Percentiles rank a stretch among this genome's conserved stretches.
Evolutionary conservation across 2,113 vertebrate genomes (phyloP).

Genomic region (Origma solitaria): DNA sequence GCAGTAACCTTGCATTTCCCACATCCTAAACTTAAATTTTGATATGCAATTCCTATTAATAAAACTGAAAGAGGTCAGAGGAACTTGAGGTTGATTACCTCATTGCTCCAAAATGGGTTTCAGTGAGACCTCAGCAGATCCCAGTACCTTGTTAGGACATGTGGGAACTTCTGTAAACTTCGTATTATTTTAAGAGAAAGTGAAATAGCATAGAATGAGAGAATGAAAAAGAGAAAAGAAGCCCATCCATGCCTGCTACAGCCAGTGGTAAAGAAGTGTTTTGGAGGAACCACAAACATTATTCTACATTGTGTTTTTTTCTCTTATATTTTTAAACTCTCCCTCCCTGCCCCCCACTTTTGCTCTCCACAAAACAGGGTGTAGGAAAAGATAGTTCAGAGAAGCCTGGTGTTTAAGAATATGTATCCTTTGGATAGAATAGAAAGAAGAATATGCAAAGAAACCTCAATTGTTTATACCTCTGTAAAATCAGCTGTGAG

Average conservation of each 20-base stretch:
- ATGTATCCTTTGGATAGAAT: neutral
- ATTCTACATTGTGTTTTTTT: neutral
- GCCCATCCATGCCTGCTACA: neutral
- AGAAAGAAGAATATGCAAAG: neutral
- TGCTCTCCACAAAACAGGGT: neutral
- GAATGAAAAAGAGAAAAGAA: neutral
- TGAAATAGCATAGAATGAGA: neutral
- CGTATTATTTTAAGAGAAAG: neutral
- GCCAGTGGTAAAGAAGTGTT: neutral
- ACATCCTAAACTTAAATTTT: neutral
- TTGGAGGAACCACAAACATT: neutral
- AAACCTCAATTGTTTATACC: neutral
- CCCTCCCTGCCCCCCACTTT: accelerated
- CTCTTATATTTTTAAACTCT: neutral
- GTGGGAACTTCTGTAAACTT: neutral
- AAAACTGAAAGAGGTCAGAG: neutral
- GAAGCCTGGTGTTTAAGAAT: neutral
- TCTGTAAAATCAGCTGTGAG: neutral
- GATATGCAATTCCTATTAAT: neutral
- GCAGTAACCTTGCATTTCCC: neutral
- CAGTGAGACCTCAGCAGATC: neutral
- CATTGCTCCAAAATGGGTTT: neutral
- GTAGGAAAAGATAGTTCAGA: neutral
- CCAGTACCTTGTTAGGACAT: neutral
- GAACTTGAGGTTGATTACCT: neutral